Base-by-base conservation (phyloP, 2,888 invertebrate genomes). In the Rotaria macrura region DNA sequence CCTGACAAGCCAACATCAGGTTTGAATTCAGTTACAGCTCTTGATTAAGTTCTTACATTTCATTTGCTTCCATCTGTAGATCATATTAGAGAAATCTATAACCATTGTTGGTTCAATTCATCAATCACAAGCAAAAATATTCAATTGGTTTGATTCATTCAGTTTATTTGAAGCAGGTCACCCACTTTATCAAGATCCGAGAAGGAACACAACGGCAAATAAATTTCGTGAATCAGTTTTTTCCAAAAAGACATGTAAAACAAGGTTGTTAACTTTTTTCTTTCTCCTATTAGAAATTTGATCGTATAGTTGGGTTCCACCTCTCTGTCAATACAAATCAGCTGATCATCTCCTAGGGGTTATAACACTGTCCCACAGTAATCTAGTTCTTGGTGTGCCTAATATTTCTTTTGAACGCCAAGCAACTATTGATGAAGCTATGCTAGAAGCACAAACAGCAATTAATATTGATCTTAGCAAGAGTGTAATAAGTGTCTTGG, bases 1-100 rank as follows among this genome's bases (percentile, higher is more conserved):
- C 89, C 91, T 40, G 91, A 91, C 88, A 91, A 91, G 87, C 91
- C 91, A 40, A 91, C 91, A 29, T 90, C 91, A 83, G 91, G 91
- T 4, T 89, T 91, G 43, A 91, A 91, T 88, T 89, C 91, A 72
- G 90, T 89, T 86, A 91, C 91, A 23, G 90, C 91, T 23, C 89
- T 89, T 86, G 89, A 90, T 85, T 91, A 91, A 85, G 90, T 91
- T 89, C 83, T 88, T 40, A 88, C 90, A 29, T 88, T 91, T n/a
- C 79, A 79, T 79, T 40, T 25, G 14, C 79, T 79, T 79, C 40
- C 52, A 84, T 84, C 84, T 47, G 38, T n/a, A n/a, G n/a, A n/a
- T n/a, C n/a, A n/a, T n/a, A n/a, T n/a, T n/a, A n/a, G 40, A 40
- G 2, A 79, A 79, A 79, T 25, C 79, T 43, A 43, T 79, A 20